Evolutionary conservation across 2,797 vertebrate species (phyloP).

Genomic region (Enteromius mattozi): DNA sequence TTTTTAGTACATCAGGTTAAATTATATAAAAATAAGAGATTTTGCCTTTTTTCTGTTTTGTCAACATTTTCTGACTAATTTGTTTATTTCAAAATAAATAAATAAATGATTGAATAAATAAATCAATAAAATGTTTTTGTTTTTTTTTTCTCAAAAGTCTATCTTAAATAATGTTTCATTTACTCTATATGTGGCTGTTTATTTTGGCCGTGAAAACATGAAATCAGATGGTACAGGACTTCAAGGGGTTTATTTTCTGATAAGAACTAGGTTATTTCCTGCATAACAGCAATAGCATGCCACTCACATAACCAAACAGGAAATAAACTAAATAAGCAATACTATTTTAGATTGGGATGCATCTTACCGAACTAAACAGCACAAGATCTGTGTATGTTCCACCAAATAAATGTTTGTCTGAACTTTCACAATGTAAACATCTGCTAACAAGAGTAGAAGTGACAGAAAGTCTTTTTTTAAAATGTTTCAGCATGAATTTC

Average conservation of each 20-base stretch:
- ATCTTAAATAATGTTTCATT: neutral
- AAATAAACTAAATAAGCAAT: neutral
- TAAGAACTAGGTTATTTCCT: neutral
- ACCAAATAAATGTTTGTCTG: neutral
- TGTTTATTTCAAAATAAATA: no score
- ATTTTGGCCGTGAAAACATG: neutral
- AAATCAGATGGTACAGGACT: neutral
- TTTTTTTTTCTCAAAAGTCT: no score
- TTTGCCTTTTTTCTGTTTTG: no score
- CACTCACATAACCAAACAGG: neutral
- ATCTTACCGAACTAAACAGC: neutral
- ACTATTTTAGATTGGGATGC: neutral
- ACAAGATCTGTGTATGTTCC: slow-evolving; percentile 16
- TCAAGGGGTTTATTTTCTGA: neutral
- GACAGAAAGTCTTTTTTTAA: neutral
- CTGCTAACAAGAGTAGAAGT: neutral
- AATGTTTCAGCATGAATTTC: neutral
- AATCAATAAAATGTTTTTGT: no score
- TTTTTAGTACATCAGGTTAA: no score
- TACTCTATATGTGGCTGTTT: neutral
- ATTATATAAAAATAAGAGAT: no score
- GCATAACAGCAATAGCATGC: neutral
- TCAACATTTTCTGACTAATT: no score
- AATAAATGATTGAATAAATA: no score
- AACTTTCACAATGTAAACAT: neutral